Evolutionary conservation across 1,140 invertebrate genomes (phyloP).

Genomic region (Lethocerus indicus): DNA sequence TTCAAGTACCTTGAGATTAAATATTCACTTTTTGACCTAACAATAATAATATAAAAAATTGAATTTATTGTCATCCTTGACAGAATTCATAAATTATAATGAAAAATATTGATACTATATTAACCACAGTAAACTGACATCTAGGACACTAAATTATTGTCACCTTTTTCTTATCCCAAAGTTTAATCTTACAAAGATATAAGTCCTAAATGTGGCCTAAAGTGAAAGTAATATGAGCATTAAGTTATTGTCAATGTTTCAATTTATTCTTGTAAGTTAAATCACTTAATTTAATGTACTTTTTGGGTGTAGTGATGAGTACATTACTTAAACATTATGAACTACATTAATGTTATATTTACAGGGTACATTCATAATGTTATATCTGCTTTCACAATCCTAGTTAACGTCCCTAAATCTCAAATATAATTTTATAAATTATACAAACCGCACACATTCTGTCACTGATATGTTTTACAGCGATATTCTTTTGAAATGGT

Average conservation of each 20-base stretch:
- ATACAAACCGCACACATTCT: constrained; percentile 1
- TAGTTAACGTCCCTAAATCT: not conserved
- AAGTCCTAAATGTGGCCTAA: not conserved
- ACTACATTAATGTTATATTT: too few relatives aligned
- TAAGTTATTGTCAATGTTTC: constrained; percentile 8
- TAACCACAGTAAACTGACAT: not conserved
- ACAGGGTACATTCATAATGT: not conserved
- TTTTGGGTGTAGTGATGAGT: not conserved
- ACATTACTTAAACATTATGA: not conserved
- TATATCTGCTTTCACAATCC: not conserved
- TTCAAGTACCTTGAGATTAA: not conserved
- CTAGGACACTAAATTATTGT: constrained; percentile 7
- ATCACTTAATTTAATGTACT: not conserved
- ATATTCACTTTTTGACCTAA: constrained; percentile 1
- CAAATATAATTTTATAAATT: not conserved
- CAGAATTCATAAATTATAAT: not conserved
- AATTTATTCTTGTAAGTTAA: not conserved
- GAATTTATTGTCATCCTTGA: not conserved
- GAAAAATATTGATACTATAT: not conserved
- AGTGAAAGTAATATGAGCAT: constrained; percentile 4
- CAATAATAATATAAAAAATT: not conserved
- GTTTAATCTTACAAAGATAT: not conserved
- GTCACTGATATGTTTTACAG: constrained; percentile 9
- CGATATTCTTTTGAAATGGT: constrained; percentile 9
- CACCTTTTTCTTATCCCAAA: constrained; percentile 1